phyloP scores from a whole-genome alignment of 2,797 vertebrate species.

The Agapornis canus region DNA sequence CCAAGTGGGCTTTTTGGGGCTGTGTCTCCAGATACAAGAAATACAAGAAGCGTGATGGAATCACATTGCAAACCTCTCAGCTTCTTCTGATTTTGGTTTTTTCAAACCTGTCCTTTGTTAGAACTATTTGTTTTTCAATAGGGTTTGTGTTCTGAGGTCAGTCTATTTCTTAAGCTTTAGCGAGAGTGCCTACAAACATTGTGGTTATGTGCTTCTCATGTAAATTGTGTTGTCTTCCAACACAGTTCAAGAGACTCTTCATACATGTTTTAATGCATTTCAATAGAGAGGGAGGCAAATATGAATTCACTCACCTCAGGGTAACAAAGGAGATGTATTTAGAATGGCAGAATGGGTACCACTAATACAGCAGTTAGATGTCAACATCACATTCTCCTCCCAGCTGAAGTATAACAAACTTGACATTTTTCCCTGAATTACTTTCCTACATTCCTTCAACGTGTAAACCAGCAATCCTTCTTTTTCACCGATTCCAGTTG shows the following conservation, averaged over 20 bases:
- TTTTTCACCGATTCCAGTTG: not conserved
- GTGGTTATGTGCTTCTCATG: not conserved
- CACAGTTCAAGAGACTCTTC: not conserved
- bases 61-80: fast-evolving
- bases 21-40: not conserved
- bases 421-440: not conserved
- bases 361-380: not conserved
- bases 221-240: not conserved
- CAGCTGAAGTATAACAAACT: not conserved
- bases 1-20: not conserved
- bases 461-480: not conserved
- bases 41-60: not conserved
- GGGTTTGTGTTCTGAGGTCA: not conserved
- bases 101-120: not conserved
- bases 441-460: not conserved
- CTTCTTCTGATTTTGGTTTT: not conserved
- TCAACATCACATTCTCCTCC: not conserved
- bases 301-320: not conserved
- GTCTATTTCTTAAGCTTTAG: not conserved
- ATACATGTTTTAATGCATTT: not conserved
- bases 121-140: not conserved
- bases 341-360: not conserved
- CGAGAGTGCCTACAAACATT: not conserved
- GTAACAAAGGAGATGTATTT: not conserved
- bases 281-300: not conserved